These are phyloP conservation scores for Papilio protenor DNA, from an alignment of 2,888 invertebrate genomes.

Conservation along the genomic window DNA sequence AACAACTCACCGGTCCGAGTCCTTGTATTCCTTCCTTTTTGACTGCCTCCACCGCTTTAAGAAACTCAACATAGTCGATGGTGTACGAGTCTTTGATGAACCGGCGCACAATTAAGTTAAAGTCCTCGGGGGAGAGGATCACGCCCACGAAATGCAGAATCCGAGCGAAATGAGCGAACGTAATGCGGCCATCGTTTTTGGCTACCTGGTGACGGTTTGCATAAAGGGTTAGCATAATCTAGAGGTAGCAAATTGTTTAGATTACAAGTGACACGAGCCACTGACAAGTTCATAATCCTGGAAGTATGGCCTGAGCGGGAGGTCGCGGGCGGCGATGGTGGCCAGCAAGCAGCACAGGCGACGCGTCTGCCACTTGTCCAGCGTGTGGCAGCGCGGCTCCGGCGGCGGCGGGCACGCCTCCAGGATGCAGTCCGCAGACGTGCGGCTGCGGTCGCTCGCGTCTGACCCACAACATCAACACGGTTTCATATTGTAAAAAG, in stretches of 20 bases:
- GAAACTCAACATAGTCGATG: conserved; percentile 90
- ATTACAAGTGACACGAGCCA: background rate
- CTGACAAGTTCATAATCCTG: conserved; percentile 88
- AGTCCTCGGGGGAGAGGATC: conserved; percentile 88
- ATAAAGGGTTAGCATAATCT: background rate
- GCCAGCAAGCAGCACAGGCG: conserved; percentile 88
- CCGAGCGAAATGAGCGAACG: conserved; percentile 90
- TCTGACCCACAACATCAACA: conserved; percentile 49
- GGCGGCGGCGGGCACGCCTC: conserved; percentile 84
- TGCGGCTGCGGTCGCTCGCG: conserved; percentile 65
- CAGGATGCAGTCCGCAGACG: conserved; percentile 72
- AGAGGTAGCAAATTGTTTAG: background rate
- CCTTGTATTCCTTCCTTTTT: conserved; percentile 83
- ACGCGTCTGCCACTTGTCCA: conserved; percentile 87
- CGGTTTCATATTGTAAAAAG: background rate
- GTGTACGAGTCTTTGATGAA: conserved; percentile 91
- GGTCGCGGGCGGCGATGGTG: conserved; percentile 88
- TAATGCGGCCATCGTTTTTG: conserved; percentile 89
- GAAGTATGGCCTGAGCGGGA: conserved; percentile 89
- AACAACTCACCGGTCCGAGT: conserved; percentile 68
- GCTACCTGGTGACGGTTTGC: conserved; percentile 81
- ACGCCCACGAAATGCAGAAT: conserved; percentile 89
- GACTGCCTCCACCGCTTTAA: conserved; percentile 87
- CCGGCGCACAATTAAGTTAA: conserved; percentile 88
- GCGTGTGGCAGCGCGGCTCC: conserved; percentile 88